Base-by-base conservation (phyloP, 2,888 invertebrate species). In the Pristionchus japonicus region DNA sequence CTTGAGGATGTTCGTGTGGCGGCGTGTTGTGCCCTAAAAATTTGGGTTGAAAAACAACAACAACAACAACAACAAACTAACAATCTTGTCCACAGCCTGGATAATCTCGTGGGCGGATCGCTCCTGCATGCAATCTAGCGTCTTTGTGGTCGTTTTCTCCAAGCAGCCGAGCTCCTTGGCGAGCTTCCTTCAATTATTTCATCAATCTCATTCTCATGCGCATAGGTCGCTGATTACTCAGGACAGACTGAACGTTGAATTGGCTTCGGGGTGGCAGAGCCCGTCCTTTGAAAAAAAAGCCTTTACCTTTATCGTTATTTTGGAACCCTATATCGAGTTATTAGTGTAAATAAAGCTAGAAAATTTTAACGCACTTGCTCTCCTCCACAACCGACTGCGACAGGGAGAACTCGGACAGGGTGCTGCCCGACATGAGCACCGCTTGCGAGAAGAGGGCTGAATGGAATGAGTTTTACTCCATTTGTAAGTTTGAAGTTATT, bases 361-460 rank as follows among this genome's bases (percentile, higher is more conserved):
- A n/a, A n/a, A n/a, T n/a, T n/a, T n/a, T n/a, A 15, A 20, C 74
- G 0, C 9, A 80, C 80, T 80, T 80, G 80, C 80, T 80, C 31
- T 43, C 49, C 27, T 80, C 83, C 6, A 83, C 57, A 20, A 83
- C 92, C n/a, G 89, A 49, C n/a, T 90, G 89, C 47, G 90, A 89
- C 52, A 91, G 70, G 31, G 91, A 90, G 47, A 88, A 90, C 64
- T 92, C 91, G 23, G 91, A 87, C 87, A 92, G 92, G 9, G 92
- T 89, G 70, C 90, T 89, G n/a, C 92, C 93, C 31, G 92, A 92
- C 15, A 92, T 67, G 86, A 91, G 90, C 43, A 92, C 90, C 1
- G 91, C 90, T 88, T 92, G 92, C 6, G 88, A 40, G 90, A 93
- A 92, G 34, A 91, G 89, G 77, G 90, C 92, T 93, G 83, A 6